Evolutionary conservation across 1,140 invertebrate genomes (phyloP).

Genomic region (Caenorhabditis tropicalis): DNA sequence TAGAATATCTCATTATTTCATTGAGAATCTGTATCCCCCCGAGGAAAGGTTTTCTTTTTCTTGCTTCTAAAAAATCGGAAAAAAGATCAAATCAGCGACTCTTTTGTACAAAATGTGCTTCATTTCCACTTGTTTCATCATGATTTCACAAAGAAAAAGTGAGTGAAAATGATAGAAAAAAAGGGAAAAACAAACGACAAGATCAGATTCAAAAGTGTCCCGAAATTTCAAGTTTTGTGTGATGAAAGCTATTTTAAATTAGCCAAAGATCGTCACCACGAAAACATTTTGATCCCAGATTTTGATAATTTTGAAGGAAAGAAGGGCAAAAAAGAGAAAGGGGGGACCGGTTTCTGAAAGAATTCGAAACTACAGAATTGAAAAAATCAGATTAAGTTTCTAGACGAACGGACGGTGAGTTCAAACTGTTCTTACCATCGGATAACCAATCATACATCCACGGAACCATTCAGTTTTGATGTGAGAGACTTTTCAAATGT

Average conservation of each 20-base stretch:
- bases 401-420: neutral
- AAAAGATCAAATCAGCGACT: neutral
- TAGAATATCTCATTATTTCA: too few species aligned
- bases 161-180: neutral
- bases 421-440: neutral
- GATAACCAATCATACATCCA: slow-evolving; percentile 20
- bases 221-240: neutral
- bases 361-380: neutral
- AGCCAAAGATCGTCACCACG: neutral
- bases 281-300: slow-evolving; percentile 14
- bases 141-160: too few species aligned
- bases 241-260: neutral
- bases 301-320: neutral
- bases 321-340: neutral
- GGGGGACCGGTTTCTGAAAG: neutral
- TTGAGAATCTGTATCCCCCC: too few species aligned
- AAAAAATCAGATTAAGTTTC: too few species aligned
- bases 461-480: neutral
- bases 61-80: too few species aligned
- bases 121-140: neutral
- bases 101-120: neutral
- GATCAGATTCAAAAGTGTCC: neutral
- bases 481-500: neutral
- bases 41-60: too few species aligned
- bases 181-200: neutral